Base-by-base conservation (phyloP, 2,888 invertebrate species). In the Biston stratarius region DNA sequence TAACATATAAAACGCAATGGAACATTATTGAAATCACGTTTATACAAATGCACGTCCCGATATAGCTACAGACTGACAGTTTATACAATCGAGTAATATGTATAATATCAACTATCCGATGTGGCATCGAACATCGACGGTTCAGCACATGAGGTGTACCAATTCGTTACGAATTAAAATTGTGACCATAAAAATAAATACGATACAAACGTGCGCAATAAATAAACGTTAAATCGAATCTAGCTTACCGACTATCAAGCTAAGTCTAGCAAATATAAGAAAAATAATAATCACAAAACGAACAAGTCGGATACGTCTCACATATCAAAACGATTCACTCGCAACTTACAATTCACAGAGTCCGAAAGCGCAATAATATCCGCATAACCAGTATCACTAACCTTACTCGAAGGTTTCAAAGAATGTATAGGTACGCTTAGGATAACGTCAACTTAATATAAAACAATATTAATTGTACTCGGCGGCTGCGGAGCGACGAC, bases 361-460 rank as follows among this genome's bases (percentile, higher is more conserved):
- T 86, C 83, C 80, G 83, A 83, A 81, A 88, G 88, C 88, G 86
- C 86, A 82, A 38, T 84, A 80, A 85, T 83, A 85, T 85, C 85
- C 55, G 62, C 89, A 87, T 86, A 89, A 89, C 83, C 90, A 92
- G 88, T 94, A 94, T 94, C 94, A 94, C 94, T 93, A 94, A 94
- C 94, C 94, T 94, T 93, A 85, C 92, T 74, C 85, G 88, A 93
- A 94, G 94, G 94, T 94, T 92, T 83, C 81, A 92, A 91, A 94
- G 93, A 94, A 94, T 93, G 93, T 94, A 92, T 91, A 90, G 91
- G 91, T 92, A 92, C 87, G 90, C 92, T 90, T 91, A 92, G 81
- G 89, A 89, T 89, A 57, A 90, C 85, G 84, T 87, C 82, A 88
- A 91, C 90, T 89, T 90, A 92, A 90, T 82, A 87, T 88, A 88